Evolutionary conservation across 2,797 vertebrate genomes (phyloP).

Genomic region (Micropoecilia bifurca): DNA sequence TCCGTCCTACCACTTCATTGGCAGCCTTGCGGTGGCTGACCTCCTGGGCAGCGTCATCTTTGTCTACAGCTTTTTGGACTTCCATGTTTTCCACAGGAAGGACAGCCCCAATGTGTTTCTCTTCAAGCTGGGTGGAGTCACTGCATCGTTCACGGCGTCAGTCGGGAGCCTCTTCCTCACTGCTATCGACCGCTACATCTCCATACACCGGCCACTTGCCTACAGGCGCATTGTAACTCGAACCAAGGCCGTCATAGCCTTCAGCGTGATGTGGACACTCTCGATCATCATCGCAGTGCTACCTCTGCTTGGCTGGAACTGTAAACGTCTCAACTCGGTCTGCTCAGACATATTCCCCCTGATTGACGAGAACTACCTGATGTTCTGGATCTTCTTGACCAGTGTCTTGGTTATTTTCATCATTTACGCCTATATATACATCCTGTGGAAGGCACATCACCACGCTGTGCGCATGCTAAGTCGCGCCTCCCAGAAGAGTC

Average conservation of each 20-base stretch:
- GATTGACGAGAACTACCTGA: slow-evolving; percentile 96
- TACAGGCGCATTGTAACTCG: slow-evolving; percentile 98
- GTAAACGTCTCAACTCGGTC: slow-evolving; percentile 93
- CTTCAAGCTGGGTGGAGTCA: slow-evolving; percentile 98
- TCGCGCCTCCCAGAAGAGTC: slow-evolving; percentile 96
- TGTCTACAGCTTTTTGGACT: slow-evolving; percentile 99
- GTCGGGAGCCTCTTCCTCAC: slow-evolving; percentile 99
- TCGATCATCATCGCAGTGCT: slow-evolving; percentile 96
- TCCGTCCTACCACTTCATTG: slow-evolving; percentile 98
- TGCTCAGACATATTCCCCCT: slow-evolving; percentile 99
- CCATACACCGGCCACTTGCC: slow-evolving; percentile 95
- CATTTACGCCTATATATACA: slow-evolving; percentile 99
- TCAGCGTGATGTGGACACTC: slow-evolving; percentile 98
- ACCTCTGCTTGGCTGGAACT: slow-evolving; percentile 99
- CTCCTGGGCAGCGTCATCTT: slow-evolving; percentile 98
- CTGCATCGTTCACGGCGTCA: slow-evolving; percentile 96
- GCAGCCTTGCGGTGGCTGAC: slow-evolving; percentile 96
- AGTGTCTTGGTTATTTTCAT: slow-evolving; percentile 95
- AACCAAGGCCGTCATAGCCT: slow-evolving; percentile 97
- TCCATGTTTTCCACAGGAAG: slow-evolving; percentile 98
- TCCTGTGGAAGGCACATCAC: slow-evolving; percentile 98
- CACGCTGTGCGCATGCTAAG: slow-evolving; percentile 97
- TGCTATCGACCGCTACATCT: slow-evolving; percentile 98
- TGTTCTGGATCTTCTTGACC: slow-evolving; percentile 99
- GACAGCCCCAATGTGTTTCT: slow-evolving; percentile 97